A percentile compares a stretch with the other conserved stretches of the same genome.
Conservation (phyloP, 2,888 invertebrate genomes). For the Apantesis nais region DNA sequence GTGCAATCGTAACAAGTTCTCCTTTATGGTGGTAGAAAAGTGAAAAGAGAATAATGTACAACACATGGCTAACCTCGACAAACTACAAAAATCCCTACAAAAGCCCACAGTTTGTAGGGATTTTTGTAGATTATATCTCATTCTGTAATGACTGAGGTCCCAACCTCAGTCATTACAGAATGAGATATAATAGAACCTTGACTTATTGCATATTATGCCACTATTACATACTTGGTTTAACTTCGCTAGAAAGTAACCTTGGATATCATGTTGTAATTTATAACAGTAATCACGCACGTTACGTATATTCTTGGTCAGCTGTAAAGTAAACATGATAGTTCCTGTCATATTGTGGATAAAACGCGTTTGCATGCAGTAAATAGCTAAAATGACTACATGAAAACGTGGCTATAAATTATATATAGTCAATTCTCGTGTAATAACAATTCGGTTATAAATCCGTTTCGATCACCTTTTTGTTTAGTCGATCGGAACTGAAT, state of each 20-base stretch:
- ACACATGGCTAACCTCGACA: neutral
- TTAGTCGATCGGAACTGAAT: too few relatives aligned
- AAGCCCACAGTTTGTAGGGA: too few relatives aligned
- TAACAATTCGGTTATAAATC: too few relatives aligned
- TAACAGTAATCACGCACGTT: neutral
- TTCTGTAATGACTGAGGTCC: too few relatives aligned
- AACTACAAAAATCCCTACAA: neutral
- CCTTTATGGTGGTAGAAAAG: too few relatives aligned
- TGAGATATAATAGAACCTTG: neutral
- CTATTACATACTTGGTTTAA: neutral
- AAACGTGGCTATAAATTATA: neutral
- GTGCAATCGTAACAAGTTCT: too few relatives aligned
- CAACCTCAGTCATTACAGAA: neutral
- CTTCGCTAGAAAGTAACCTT: conserved; percentile 9
- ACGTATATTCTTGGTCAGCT: conserved; percentile 7
- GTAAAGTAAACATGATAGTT: neutral
- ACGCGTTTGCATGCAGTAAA: neutral
- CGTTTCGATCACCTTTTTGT: too few relatives aligned
- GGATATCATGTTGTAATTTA: conserved; percentile 1
- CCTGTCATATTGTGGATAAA: neutral
- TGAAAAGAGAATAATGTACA: neutral
- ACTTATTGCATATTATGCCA: neutral
- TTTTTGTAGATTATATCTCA: too few relatives aligned
- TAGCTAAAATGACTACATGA: neutral
- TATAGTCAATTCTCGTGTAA: too few relatives aligned